These are phyloP conservation scores for Agrilus mali DNA, from an alignment of 2,888 invertebrate genomes.

Conservation along the genomic window DNA sequence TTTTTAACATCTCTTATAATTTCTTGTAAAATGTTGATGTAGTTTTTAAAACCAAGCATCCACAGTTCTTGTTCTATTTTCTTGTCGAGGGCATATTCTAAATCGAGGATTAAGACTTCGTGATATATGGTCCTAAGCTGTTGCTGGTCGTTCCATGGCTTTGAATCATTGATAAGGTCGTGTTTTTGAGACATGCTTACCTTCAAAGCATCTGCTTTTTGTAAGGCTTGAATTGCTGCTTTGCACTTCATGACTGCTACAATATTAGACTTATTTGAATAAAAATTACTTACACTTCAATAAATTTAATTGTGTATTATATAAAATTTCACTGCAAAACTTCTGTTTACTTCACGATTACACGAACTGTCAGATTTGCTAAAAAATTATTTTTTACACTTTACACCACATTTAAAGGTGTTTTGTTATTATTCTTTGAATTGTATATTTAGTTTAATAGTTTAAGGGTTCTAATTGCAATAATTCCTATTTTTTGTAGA, in stretches of 20 bases:
- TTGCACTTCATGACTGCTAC: slow-evolving; percentile 55
- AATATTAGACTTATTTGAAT: too few species aligned
- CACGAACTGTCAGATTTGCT: too few species aligned
- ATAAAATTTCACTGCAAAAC: too few species aligned
- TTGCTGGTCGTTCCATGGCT: slow-evolving; percentile 33
- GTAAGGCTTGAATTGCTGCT: slow-evolving; percentile 62
- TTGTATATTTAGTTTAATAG: too few species aligned
- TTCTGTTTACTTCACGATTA: too few species aligned
- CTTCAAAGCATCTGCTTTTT: slow-evolving; percentile 66
- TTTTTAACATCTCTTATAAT: slow-evolving; percentile 72
- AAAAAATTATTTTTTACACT: too few species aligned
- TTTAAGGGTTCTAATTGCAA: too few species aligned
- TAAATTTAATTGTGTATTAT: too few species aligned
- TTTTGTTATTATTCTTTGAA: too few species aligned
- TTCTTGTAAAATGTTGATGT: slow-evolving; percentile 66
- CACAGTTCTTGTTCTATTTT: slow-evolving; percentile 84
- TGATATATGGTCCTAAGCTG: slow-evolving; percentile 49
- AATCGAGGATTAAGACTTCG: slow-evolving; percentile 62
- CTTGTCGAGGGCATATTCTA: slow-evolving; percentile 77
- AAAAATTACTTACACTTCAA: too few species aligned
- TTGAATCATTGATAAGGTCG: slow-evolving; percentile 35
- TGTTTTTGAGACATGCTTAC: slow-evolving; percentile 52
- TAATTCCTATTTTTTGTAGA: too few species aligned
- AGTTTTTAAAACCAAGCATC: slow-evolving; percentile 81
- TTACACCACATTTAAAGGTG: too few species aligned